Evolutionary conservation across 2,797 vertebrate genomes (phyloP).

Genomic region (Eremophila alpestris): DNA sequence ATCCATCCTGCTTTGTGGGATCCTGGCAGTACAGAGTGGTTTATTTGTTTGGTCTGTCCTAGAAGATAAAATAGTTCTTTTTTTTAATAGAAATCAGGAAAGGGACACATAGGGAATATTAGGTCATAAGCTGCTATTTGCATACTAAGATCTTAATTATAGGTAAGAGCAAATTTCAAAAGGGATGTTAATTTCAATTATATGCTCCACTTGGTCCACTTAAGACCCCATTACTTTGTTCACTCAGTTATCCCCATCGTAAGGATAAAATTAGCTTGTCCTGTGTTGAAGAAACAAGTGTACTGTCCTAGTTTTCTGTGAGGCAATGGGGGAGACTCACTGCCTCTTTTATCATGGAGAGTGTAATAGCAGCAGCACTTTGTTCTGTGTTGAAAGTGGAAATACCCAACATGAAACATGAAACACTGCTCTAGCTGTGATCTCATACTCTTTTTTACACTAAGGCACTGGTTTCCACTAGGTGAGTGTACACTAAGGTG

Average conservation of each 20-base stretch:
- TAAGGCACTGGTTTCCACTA: background rate
- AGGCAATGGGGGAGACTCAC: background rate
- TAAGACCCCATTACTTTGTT: constrained; percentile 26
- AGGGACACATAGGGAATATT: background rate
- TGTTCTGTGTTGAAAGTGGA: background rate
- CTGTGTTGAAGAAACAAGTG: background rate
- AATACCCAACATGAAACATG: background rate
- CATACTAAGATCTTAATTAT: constrained; percentile 37
- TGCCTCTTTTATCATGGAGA: background rate
- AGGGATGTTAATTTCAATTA: constrained; percentile 34
- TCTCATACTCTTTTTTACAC: background rate
- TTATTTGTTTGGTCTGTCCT: background rate
- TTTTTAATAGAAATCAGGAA: background rate
- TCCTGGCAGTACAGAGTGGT: background rate
- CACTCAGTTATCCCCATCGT: background rate
- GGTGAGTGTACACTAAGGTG: background rate
- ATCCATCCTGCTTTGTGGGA: background rate
- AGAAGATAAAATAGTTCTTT: background rate
- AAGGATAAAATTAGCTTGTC: background rate
- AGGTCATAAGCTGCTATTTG: background rate
- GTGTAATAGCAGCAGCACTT: background rate
- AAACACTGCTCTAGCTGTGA: background rate
- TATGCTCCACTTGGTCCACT: constrained; percentile 15
- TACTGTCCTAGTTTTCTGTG: background rate
- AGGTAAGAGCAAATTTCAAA: constrained; percentile 23